Base-by-base conservation (phyloP, 2,888 invertebrate species). In the Callimorpha dominula region DNA sequence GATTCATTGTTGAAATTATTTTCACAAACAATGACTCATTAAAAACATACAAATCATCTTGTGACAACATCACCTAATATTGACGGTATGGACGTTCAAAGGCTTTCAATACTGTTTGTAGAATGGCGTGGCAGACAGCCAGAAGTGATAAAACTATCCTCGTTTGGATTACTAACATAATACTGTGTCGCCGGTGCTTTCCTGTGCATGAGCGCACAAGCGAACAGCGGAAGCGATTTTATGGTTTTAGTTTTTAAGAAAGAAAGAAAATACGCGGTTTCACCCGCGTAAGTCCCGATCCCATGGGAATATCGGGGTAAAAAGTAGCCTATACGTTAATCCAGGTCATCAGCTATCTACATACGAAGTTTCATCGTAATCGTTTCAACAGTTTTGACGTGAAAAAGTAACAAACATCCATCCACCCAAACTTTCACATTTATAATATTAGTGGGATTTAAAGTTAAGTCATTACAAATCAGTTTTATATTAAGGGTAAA, bases 111-210 rank as follows among this genome's bases (percentile, higher is more conserved):
- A 79, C 68, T 66, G 72, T 79, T 78, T 71, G 52, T 31, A 71
- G 73, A 72, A 81, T 49, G 49, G 62, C 49, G 75, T 86, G 86
- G 85, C 82, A 77, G 82, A 78, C 75, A 73, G 87, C 87, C 86
- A 88, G 85, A 72, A 78, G 64, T 73, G 78, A 83, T 81, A 80
- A 69, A 62, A 75, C 76, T 79, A 76, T 80, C 75, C 79, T 82
- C 72, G 64, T 78, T 81, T 78, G 76, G 79, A 31, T 76, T 71
- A 77, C 67, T 42, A 77, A 73, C 71, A 72, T 73, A 72, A 67
- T 76, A 72, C 14, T 50, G 50, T 17, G 43, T 49, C 15, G 68
- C 17, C 69, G 54, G 31, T 68, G 70, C 78, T 83, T 81, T 85
- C 78, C 81, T 78, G 73, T 70, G 14, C 0, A 20, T n/a, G 7